These are phyloP conservation scores for Polydrusus tereticollis DNA, from an alignment of 2,888 invertebrate genomes.

Conservation along the genomic window DNA sequence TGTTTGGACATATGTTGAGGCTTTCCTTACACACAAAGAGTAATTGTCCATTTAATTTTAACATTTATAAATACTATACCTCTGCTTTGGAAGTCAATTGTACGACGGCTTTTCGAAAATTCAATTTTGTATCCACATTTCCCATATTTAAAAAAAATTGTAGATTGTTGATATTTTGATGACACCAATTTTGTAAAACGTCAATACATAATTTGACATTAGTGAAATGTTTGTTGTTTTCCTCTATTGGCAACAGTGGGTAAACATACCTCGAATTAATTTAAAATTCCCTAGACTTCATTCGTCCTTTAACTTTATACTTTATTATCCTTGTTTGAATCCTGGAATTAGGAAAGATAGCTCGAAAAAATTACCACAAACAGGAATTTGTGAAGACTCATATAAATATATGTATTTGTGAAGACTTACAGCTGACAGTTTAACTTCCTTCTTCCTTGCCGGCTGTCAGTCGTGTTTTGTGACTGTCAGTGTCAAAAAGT, in stretches of 20 bases:
- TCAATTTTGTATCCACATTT: constrained; percentile 97
- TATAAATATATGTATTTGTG: no score
- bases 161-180: constrained; percentile 21
- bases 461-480: no score
- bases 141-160: constrained; percentile 78
- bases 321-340: no score
- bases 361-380: no score
- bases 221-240: background rate
- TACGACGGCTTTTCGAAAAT: constrained; percentile 98
- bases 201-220: constrained; percentile 24
- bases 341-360: no score
- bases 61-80: constrained; percentile 69
- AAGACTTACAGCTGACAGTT: no score
- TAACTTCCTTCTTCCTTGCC: no score
- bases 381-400: no score
- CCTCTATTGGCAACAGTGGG: background rate
- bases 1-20: constrained; percentile 30
- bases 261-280: background rate
- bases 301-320: no score
- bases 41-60: constrained; percentile 13
- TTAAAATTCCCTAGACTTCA: background rate
- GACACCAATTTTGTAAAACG: constrained; percentile 19
- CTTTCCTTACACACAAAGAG: background rate
- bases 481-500: no score
- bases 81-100: constrained; percentile 97